Evolutionary conservation across 2,888 invertebrate species (phyloP), one percentile per base, ranked within the genome.

Genomic region (Temnothorax rugatulus): DNA sequence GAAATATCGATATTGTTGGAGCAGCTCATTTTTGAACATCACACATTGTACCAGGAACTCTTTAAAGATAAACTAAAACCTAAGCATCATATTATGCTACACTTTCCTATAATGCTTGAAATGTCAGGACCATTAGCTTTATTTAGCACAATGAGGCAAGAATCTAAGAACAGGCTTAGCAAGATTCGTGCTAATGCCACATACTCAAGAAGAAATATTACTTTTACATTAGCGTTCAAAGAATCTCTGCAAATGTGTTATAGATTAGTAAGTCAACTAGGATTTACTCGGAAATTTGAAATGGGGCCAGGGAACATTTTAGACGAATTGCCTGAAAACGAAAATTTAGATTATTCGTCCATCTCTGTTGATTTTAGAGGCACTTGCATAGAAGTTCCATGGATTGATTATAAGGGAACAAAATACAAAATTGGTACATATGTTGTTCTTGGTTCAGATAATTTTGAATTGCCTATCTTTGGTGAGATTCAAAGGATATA

Each of bases 201-300:
- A 69, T 69, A 52, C 13, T 69, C 50, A 13, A 69, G 50, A 69
- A 47, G 4, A 29, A 69, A 69, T 4, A 69, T 69, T 52, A 69
- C 68, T 25, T 47, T 47, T 41, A 69, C 68, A 69, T 69, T 69
- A 69, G 44, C 68, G 15, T 69, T 68, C 25, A 69, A 69, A 47
- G 68, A 47, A 52, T 5, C 15, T 9, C 50, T 69, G 15, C 68
- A 69, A 69, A 50, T 69, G 3, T 47, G 25, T 47, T 66, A 69
- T 69, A 47, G 21, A 50, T 69, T 69, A 47, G 25, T 69, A 50
- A 69, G 68, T 69, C 50, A 52, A 29, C 13, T 47, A 4, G 25
- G 29, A 69, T 69, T 69, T 69, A 5, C 15, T 18, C 47, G 11
- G 15, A 50, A 69, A 69, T 69, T 69, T 69, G 68, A 69, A 69